Evolutionary conservation across 2,113 vertebrate species (phyloP), one percentile per base, ranked within the genome.

Genomic region (Puma concolor): DNA sequence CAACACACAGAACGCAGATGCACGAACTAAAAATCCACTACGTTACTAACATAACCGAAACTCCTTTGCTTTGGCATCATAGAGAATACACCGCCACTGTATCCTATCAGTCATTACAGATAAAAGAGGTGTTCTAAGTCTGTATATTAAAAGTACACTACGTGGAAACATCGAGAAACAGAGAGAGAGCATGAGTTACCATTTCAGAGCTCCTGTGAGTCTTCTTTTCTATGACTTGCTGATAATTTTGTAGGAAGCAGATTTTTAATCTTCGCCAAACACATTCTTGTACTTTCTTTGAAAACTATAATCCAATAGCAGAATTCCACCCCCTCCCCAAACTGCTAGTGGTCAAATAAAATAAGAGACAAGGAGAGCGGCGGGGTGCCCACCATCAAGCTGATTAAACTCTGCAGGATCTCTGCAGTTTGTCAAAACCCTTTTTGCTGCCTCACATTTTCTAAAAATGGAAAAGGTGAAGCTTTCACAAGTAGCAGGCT

Each of bases 381-480:
- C 33, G 7, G 10, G 7, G 33, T 79, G 81, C 77, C 95, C 84
- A 69, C 48, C 52, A 86, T 76, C 27, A 89, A 57, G 71, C 66
- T 67, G 76, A 97, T 95, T 84, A 93, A 93, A 90, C 90, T 57
- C 74, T 83, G 93, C 92, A 82, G 95, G 94, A 85, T 96, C 97
- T 97, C 97, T 97, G 94, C 84, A 71, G 91, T 98, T 84, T 95
- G 94, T 98, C 96, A 98, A 88, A 97, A 96, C 25, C 90, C 96
- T 88, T 96, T 98, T 95, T 93, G 81, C 95, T 95, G 94, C 95
- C 38, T 96, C 92, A 96, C 96, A 97, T 97, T 98, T 97, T 97
- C 97, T 98, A 97, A 98, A 98, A 98, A 97, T 98, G 96, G 97
- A 98, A 96, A 97, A 97, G 94, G 81, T 97, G 97, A 96, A 93